Conservation (phyloP, 1,140 invertebrate species). For the Centruroides vittatus region DNA sequence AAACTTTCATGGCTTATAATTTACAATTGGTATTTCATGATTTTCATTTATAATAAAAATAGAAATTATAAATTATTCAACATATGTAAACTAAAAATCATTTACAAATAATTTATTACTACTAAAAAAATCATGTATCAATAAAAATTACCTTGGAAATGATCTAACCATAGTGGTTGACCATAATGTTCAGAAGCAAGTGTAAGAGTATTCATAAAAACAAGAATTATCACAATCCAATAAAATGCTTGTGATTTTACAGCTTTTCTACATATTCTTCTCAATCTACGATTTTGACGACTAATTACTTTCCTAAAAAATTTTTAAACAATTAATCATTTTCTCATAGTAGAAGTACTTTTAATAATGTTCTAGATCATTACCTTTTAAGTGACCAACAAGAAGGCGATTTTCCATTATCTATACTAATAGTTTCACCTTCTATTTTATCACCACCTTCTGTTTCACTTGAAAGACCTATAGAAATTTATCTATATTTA, state of each 20-base stretch:
- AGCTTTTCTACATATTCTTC: constrained; percentile 74
- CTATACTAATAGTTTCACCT: constrained; percentile 17
- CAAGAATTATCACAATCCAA: constrained; percentile 92
- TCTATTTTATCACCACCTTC: constrained; percentile 13
- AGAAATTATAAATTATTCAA: too few species aligned
- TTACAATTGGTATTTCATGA: too few species aligned
- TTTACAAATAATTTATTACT: too few species aligned
- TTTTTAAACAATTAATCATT: not conserved
- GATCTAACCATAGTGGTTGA: constrained; percentile 84
- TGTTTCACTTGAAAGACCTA: constrained; percentile 1
- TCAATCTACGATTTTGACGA: constrained; percentile 75
- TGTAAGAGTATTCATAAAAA: constrained; percentile 77
- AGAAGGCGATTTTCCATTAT: constrained; percentile 8
- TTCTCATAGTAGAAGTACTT: too few species aligned
- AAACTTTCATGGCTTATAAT: too few species aligned
- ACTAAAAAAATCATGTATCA: too few species aligned
- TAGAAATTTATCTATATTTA: too few species aligned
- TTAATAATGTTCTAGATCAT: not conserved
- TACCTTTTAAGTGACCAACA: constrained; percentile 16
- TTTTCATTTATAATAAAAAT: too few species aligned
- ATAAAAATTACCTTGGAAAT: constrained; percentile 69
- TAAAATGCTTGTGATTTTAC: constrained; percentile 99
- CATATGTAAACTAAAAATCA: too few species aligned
- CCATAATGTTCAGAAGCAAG: constrained; percentile 95
- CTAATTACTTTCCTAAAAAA: constrained; percentile 24